phyloP scores from a whole-genome alignment of 2,797 vertebrate genomes.

The Phylloscopus collybita region DNA sequence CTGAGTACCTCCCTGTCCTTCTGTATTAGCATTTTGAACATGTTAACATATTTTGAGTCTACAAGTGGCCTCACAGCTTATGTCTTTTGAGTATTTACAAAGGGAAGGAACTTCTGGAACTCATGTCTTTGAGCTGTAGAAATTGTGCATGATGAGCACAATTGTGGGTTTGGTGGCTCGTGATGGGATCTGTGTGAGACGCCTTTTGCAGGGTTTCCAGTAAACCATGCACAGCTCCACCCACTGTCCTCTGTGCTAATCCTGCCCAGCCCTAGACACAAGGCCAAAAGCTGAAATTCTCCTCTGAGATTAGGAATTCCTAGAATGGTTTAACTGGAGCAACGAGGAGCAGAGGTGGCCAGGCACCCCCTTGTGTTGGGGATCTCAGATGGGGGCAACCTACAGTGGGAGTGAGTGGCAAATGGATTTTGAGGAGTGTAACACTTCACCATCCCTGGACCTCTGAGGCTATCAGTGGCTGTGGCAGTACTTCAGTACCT shows the following conservation, averaged over 20 bases:
- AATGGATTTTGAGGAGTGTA: background rate
- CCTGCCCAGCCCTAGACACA: background rate
- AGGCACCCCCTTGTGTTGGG: accelerated
- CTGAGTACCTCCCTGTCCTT: background rate
- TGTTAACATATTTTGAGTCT: background rate
- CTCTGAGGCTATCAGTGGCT: background rate
- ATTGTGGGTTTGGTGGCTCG: background rate
- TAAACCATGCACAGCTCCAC: background rate
- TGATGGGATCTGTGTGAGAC: background rate
- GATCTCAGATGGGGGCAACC: background rate
- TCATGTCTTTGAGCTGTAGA: background rate
- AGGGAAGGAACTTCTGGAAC: background rate
- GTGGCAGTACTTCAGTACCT: background rate
- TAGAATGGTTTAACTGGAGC: background rate
- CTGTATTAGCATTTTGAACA: background rate
- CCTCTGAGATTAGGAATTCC: background rate
- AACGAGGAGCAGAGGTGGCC: accelerated
- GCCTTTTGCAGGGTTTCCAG: background rate
- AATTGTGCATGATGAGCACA: background rate
- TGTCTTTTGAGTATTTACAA: background rate
- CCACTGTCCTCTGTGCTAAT: background rate
- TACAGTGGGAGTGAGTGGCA: background rate
- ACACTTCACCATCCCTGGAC: background rate
- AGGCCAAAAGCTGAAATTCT: background rate
- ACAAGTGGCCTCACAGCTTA: background rate